These are phyloP conservation scores for Reinhardtius hippoglossoides DNA, from an alignment of 2,113 vertebrate species.

Conservation along the genomic window DNA sequence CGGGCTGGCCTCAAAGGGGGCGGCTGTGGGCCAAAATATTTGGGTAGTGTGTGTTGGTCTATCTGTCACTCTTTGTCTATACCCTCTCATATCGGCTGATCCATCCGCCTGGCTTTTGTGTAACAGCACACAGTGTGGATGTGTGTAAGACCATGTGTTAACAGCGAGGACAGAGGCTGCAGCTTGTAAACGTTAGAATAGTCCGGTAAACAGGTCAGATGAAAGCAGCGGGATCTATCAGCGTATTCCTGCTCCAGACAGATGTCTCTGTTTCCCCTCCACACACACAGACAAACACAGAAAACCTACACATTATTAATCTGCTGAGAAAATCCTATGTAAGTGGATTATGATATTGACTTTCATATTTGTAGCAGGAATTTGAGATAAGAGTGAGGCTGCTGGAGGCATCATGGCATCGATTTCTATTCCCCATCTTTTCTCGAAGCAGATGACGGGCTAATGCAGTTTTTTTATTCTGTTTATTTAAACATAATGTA, in stretches of 20 bases:
- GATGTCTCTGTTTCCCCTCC: constrained; percentile 2
- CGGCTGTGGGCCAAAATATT: constrained; percentile 58
- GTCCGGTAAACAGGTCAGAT: constrained; percentile 44
- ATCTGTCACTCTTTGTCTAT: constrained; percentile 64
- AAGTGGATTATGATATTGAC: constrained; percentile 66
- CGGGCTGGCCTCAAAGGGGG: constrained; percentile 34
- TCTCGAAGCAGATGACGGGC: constrained; percentile 47
- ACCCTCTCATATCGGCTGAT: constrained; percentile 24
- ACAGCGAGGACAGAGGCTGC: constrained; percentile 19
- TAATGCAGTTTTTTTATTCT: constrained; percentile 36
- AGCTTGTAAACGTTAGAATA: constrained; percentile 37
- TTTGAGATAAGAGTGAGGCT: constrained; percentile 53
- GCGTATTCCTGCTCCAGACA: neutral
- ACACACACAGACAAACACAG: constrained; percentile 15
- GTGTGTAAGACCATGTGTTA: constrained; percentile 21
- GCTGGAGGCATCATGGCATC: constrained; percentile 46
- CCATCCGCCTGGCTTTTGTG: constrained; percentile 54
- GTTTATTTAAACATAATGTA: constrained; percentile 24
- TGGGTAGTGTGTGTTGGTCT: constrained; percentile 54
- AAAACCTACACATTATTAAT: constrained; percentile 26
- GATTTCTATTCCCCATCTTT: constrained; percentile 58
- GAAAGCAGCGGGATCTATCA: constrained; percentile 7
- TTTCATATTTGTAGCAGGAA: constrained; percentile 66
- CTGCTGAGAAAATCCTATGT: constrained; percentile 19
- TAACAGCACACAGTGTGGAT: neutral